These are phyloP conservation scores for Tillus elongatus DNA, from an alignment of 2,888 invertebrate species.

Conservation along the genomic window DNA sequence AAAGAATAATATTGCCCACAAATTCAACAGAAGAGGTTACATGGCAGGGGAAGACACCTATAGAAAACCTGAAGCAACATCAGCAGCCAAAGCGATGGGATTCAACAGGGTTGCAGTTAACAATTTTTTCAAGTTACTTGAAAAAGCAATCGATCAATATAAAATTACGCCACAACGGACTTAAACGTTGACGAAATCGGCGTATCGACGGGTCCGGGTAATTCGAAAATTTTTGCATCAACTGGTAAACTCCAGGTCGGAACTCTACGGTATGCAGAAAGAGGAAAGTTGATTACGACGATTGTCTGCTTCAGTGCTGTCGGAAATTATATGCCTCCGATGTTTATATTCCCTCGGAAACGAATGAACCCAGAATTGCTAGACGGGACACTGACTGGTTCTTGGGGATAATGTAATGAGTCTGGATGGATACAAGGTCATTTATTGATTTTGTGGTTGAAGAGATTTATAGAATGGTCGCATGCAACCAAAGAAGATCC, in stretches of 20 bases:
- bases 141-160: too few relatives aligned
- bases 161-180: conserved; percentile 21
- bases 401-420: conserved; percentile 20
- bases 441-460: conserved; percentile 25
- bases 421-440: conserved; percentile 25
- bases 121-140: too few relatives aligned
- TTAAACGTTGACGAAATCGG: conserved; percentile 25
- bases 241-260: conserved; percentile 11
- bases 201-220: conserved; percentile 20
- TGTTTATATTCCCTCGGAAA: conserved; percentile 22
- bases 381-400: conserved; percentile 21
- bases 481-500: conserved; percentile 22
- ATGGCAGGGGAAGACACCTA: conserved; percentile 2
- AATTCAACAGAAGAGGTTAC: conserved; percentile 1
- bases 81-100: too few relatives aligned
- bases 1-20: conserved; percentile 2
- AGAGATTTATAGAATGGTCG: conserved; percentile 23
- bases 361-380: conserved; percentile 21
- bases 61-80: too few relatives aligned
- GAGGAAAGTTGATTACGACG: conserved; percentile 23
- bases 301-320: conserved; percentile 22
- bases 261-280: conserved; percentile 16
- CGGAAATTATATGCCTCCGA: conserved; percentile 22
- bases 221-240: conserved; percentile 14
- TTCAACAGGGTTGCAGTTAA: too few relatives aligned